phyloP scores from a whole-genome alignment of 30 jellyfish, hydroid and myxozoan genomes.

The Chironex yamaguchii region DNA sequence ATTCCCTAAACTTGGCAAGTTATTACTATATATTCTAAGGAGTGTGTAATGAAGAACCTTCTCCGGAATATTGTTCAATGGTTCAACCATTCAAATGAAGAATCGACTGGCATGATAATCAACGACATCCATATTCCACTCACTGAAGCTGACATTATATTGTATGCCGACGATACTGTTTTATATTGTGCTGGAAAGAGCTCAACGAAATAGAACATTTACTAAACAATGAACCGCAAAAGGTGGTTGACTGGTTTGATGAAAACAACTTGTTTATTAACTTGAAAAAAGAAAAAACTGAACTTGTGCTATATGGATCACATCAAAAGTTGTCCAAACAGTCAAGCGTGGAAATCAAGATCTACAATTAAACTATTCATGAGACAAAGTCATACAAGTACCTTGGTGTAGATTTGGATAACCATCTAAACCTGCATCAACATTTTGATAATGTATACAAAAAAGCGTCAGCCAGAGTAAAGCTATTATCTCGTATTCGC shows the following conservation, averaged over 20 bases:
- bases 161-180: constrained; percentile 47
- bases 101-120: neutral
- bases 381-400: constrained; percentile 47
- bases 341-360: constrained; percentile 31
- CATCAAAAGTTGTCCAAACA: constrained; percentile 29
- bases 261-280: constrained; percentile 20
- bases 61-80: no score
- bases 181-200: constrained; percentile 45
- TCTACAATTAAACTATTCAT: constrained; percentile 9
- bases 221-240: constrained; percentile 50
- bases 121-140: neutral
- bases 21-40: no score
- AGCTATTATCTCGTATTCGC: constrained; percentile 53
- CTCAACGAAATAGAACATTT: constrained; percentile 42
- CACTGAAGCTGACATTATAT: constrained; percentile 1
- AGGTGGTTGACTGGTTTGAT: constrained; percentile 47
- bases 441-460: constrained; percentile 60
- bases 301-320: constrained; percentile 34
- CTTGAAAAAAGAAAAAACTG: constrained; percentile 30
- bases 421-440: constrained; percentile 60
- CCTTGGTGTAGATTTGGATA: constrained; percentile 71
- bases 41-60: no score
- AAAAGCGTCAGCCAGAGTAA: constrained; percentile 52
- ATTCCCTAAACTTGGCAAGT: no score
- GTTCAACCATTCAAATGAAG: no score